A percentile compares a stretch with the other conserved stretches of the same genome.
Evolutionary conservation across 2,888 invertebrate genomes (phyloP).

Genomic region (Eulithis prunata): DNA sequence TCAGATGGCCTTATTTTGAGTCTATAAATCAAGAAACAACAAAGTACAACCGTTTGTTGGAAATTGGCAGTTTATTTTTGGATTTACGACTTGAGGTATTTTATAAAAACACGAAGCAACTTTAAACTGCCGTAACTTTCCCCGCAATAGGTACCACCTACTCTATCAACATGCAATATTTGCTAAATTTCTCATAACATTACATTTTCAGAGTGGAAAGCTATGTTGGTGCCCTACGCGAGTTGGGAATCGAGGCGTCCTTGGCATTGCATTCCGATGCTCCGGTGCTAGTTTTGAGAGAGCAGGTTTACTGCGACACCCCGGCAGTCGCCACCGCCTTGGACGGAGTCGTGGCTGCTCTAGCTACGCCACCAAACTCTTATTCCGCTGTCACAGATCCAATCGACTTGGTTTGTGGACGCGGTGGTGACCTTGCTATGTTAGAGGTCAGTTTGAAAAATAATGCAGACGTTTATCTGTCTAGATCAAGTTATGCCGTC

Average conservation of each 20-base stretch:
- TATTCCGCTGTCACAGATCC: constrained; percentile 92
- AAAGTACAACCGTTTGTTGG: background rate
- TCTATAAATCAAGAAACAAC: background rate
- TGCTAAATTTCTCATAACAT: background rate
- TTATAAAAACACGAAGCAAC: constrained; percentile 12
- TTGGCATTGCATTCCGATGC: constrained; percentile 65
- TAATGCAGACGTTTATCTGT: background rate
- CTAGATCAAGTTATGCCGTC: too few relatives aligned
- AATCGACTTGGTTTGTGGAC: constrained; percentile 91
- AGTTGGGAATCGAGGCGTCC: constrained; percentile 86
- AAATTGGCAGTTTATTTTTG: background rate
- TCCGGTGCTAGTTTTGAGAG: constrained; percentile 71
- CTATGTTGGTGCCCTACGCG: constrained; percentile 88
- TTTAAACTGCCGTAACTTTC: constrained; percentile 23
- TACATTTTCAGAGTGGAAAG: constrained; percentile 79
- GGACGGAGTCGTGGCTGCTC: constrained; percentile 77
- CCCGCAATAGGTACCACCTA: constrained; percentile 9
- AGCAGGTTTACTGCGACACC: constrained; percentile 85
- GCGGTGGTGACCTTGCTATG: constrained; percentile 91
- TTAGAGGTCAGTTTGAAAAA: constrained; percentile 81
- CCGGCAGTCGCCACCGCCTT: constrained; percentile 65
- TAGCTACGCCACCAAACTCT: constrained; percentile 91
- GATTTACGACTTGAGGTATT: constrained; percentile 5
- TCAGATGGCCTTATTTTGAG: background rate
- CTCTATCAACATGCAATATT: constrained; percentile 26